These are phyloP conservation scores for Eupsilia transversa DNA, from an alignment of 2,888 invertebrate species.

Conservation along the genomic window DNA sequence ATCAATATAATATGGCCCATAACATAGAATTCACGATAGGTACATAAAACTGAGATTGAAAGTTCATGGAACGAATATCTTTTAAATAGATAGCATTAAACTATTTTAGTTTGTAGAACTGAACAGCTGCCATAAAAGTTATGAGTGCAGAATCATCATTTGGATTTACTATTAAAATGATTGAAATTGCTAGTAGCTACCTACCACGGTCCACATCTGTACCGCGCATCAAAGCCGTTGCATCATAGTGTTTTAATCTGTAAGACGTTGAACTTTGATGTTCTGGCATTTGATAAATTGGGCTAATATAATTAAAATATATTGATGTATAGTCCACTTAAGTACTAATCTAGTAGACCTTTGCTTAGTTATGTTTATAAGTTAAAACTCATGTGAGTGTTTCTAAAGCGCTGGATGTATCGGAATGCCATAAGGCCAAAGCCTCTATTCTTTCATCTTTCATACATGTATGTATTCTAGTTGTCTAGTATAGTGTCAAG, in stretches of 20 bases:
- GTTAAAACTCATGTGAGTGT: neutral
- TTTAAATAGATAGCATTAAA: constrained; percentile 21
- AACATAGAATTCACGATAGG: neutral
- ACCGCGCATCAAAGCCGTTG: constrained; percentile 71
- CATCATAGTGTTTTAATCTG: constrained; percentile 65
- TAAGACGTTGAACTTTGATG: constrained; percentile 71
- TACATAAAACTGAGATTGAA: constrained; percentile 14
- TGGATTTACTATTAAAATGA: constrained; percentile 61
- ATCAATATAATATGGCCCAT: neutral
- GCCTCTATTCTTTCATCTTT: neutral
- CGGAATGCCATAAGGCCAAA: constrained; percentile 10
- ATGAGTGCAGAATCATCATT: constrained; percentile 44
- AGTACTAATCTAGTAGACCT: neutral
- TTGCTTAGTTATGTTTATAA: neutral
- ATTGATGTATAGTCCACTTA: constrained; percentile 6
- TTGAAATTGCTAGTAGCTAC: constrained; percentile 51
- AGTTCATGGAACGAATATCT: constrained; percentile 3
- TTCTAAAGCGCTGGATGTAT: neutral
- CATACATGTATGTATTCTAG: neutral
- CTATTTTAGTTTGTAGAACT: constrained; percentile 26
- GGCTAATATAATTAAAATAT: constrained; percentile 40
- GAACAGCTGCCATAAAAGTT: constrained; percentile 19
- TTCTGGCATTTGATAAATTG: constrained; percentile 66
- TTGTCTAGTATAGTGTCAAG: neutral
- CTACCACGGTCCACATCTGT: constrained; percentile 69